Base-by-base conservation (phyloP, 53 echinoderm and acorn worm genomes). In the Echinarachnius parma region DNA sequence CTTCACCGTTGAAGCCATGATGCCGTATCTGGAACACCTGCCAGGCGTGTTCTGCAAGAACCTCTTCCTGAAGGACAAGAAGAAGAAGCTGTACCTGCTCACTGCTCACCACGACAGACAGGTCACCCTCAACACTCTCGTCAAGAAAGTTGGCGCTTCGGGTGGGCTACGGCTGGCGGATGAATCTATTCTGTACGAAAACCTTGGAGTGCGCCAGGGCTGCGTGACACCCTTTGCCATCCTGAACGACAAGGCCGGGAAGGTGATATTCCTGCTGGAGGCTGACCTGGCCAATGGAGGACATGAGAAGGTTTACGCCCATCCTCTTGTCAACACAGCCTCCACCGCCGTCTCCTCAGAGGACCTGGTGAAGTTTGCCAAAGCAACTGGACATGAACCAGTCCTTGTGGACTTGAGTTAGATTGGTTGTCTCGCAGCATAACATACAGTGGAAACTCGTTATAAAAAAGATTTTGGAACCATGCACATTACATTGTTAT, bases 81-180 rank as follows among this genome's bases (percentile, higher is more conserved):
- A 92, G 81, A 86, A 87, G 33, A 81, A 77, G n/a, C 76, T 90
- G 14, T 94, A 84, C 87, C 84, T 94, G 22, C 74, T 94, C 28
- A 84, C 84, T 9, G 72, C 84, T 21, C 83, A 56, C 26, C 84
- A 90, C 53, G 80, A 86, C 32, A 57, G 83, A 18, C 52, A 59
- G 13, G 82, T 94, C 23, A 74, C 81, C 53, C 61, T 94, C 21
- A 49, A 50, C 31, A 67, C 61, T 27, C 45, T 94, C 8, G 84
- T 81, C 57, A 94, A 94, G 49, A 72, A 78, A 15, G 87, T 94
- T 2, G 90, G 94, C 2, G 94, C 86, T 9, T 76, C 94, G 7
- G 90, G 90, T n/a, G 93, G 93, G 16, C 57, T 94, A 29, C 94
- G 94, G 10, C 69, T 94, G 28, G 94, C 94, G 3, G 94, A 94